Percentiles rank a stretch among this genome's conserved stretches.
Evolutionary conservation across 1,140 invertebrate genomes (phyloP).

Genomic region (Zaprionus taronus): DNA sequence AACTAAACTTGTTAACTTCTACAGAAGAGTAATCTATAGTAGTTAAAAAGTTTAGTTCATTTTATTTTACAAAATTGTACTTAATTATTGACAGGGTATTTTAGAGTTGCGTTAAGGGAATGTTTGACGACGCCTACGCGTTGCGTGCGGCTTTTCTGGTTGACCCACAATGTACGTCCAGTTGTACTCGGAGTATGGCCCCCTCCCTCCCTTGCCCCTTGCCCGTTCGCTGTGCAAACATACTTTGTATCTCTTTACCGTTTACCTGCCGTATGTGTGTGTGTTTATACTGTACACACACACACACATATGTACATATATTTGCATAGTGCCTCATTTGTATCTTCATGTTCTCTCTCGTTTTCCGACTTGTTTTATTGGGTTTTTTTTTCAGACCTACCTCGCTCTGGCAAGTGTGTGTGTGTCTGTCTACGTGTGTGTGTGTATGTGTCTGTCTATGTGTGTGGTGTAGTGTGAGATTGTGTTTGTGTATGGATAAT

Average conservation of each 20-base stretch:
- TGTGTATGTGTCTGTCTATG: no score
- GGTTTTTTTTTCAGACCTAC: slow-evolving; percentile 19
- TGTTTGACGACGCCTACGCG: neutral
- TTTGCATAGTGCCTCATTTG: slow-evolving; percentile 42
- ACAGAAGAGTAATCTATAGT: no score
- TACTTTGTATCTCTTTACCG: neutral
- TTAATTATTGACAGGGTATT: neutral
- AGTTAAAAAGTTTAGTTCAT: no score
- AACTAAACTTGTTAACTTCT: no score
- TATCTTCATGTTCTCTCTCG: slow-evolving; percentile 11
- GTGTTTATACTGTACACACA: slow-evolving; percentile 17
- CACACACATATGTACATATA: slow-evolving; percentile 6
- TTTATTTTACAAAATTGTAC: neutral
- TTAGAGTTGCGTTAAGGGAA: neutral
- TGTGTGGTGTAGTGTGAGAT: neutral
- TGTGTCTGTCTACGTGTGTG: neutral
- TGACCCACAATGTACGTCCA: slow-evolving; percentile 18
- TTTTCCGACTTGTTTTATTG: slow-evolving; percentile 21
- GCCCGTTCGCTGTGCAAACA: neutral
- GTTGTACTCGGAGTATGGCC: slow-evolving; percentile 5
- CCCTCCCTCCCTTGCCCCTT: neutral
- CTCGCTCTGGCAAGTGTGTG: neutral
- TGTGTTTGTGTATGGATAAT: neutral
- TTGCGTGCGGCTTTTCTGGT: slow-evolving; percentile 17
- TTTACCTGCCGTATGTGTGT: neutral